Base-by-base conservation (phyloP, 2,888 invertebrate genomes). In the Pyrochroa serraticornis region DNA sequence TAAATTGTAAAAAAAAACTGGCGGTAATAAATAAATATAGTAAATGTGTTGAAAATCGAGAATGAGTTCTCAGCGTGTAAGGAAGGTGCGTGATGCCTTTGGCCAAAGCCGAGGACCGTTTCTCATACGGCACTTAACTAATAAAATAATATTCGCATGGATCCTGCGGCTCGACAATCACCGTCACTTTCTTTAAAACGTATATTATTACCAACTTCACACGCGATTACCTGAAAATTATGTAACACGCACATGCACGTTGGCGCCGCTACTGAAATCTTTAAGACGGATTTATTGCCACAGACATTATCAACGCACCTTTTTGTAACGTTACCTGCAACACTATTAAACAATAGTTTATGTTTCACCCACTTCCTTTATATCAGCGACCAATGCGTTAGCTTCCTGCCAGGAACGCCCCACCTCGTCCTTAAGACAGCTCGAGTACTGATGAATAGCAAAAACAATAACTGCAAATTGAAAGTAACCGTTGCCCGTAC, bases 101-200 rank as follows among this genome's bases (percentile, higher is more conserved):
- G 58, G 59, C 60, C 57, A 22, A 56, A 61, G 57, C 57, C 62
- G 59, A 62, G 61, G 57, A 58, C 47, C 63, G 58, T 65, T 63
- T 50, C 52, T 65, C 65, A 63, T 65, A 63, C 47, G 54, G 50
- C 50, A 62, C 62, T 48, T 22, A 22, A 37, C 61, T 65, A 65
- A 67, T 66, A 65, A 68, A 67, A 70, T 66, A 62, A 66, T 68
- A 62, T 67, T 66, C 60, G 59, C 64, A 63, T 65, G 62, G 60
- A 61, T 44, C 62, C 62, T 31, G 54, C 60, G 45, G 60, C 58
- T 62, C 56, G 44, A 54, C 54, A 46, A 60, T 63, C 61, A 61
- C 55, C 53, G 45, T 57, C 49, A 42, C 53, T 60, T 58, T 51
- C 22, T 45, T 46, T 49, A 50, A 54, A 46, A 60, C 57, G 54